These are phyloP conservation scores for Trichonephila inaurata DNA, from an alignment of 1,140 invertebrate genomes.

Conservation along the genomic window DNA sequence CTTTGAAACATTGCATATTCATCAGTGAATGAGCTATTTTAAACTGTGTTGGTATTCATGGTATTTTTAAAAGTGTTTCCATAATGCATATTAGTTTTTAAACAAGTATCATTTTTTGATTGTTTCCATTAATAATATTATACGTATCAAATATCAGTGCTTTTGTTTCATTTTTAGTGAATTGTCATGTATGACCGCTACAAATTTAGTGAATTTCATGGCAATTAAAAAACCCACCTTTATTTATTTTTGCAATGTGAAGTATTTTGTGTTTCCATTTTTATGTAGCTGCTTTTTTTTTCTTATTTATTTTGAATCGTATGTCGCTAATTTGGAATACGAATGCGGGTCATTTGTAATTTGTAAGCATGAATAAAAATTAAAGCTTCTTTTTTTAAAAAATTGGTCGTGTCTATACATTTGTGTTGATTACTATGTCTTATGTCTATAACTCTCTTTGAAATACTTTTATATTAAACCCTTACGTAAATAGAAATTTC, in stretches of 20 bases:
- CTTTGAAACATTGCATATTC: no score
- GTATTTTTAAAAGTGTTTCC: no score
- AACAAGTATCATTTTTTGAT: no score
- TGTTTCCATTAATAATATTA: background rate
- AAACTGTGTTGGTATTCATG: no score
- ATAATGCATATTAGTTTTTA: no score
- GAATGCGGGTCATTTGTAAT: conserved; percentile 46
- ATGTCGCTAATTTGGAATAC: background rate
- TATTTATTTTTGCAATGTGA: conserved; percentile 26
- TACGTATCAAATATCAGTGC: background rate
- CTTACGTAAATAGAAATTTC: no score
- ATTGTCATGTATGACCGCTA: background rate
- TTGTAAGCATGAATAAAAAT: background rate
- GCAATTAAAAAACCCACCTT: background rate
- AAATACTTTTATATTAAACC: no score
- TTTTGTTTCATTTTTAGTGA: background rate
- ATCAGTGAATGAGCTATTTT: no score
- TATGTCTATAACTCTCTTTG: background rate
- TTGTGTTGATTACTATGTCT: background rate
- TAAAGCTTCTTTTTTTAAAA: background rate
- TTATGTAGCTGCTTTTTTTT: conserved; percentile 6
- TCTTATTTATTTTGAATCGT: conserved; percentile 19
- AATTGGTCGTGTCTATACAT: background rate
- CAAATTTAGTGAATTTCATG: background rate
- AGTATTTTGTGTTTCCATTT: conserved; percentile 8